A percentile compares a stretch with the other conserved stretches of the same genome.
phyloP scores from a whole-genome alignment of 1,140 invertebrate genomes.

The Sweltsa coloradensis region DNA sequence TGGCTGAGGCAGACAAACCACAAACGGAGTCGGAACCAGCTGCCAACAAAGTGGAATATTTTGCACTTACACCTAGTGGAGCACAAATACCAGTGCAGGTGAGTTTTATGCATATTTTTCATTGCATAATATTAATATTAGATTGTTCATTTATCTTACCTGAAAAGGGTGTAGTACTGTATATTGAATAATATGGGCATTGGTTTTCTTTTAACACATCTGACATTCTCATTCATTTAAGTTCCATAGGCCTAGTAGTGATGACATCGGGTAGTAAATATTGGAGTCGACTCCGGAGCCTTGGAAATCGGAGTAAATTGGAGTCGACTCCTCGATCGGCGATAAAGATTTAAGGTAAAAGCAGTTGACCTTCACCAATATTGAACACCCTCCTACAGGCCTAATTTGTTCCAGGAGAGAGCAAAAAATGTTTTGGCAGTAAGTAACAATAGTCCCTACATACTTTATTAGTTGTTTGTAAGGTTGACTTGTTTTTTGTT shows the following conservation, averaged over 20 bases:
- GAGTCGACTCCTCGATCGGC: too few species aligned
- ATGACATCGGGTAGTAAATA: too few species aligned
- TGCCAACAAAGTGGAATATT: slow-evolving; percentile 29
- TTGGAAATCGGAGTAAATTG: too few species aligned
- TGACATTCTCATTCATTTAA: background rate
- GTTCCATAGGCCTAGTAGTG: background rate
- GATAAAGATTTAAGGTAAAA: too few species aligned
- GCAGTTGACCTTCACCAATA: too few species aligned
- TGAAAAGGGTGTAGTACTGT: background rate
- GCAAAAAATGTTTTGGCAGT: too few species aligned
- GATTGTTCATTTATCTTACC: background rate
- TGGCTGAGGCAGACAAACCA: slow-evolving; percentile 10
- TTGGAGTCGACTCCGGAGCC: too few species aligned
- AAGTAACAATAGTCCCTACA: too few species aligned
- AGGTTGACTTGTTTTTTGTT: too few species aligned
- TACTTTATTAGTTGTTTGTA: too few species aligned
- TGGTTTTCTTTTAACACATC: background rate
- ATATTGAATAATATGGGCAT: background rate
- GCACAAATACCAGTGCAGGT: slow-evolving; percentile 24
- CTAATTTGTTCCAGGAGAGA: too few species aligned
- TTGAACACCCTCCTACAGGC: too few species aligned
- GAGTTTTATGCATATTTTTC: slow-evolving; percentile 1
- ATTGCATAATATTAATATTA: background rate
- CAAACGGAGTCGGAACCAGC: background rate
- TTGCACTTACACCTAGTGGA: slow-evolving; percentile 34